Percentiles rank a stretch among this genome's conserved stretches.
Evolutionary conservation across 2,113 vertebrate genomes (phyloP).

Genomic region (cattle (Bos taurus)): ARS-UCD2.0 NC_037339.1:30159001-30159500

Average conservation of each 20-base stretch:
- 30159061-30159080: not conserved
- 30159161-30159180: not conserved
- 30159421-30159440: not conserved
- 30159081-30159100: not conserved
- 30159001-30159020: not conserved
- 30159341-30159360: not conserved
- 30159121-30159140: not conserved
- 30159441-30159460: not conserved
- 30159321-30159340: not conserved
- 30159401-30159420: not conserved
- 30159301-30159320: not conserved
- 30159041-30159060: not conserved
- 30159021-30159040: not conserved
- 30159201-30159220: not conserved
- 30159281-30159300: not conserved
- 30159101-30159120: not conserved
- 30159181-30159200: not conserved
- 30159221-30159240: not conserved
- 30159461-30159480: not conserved
- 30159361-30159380: not conserved
- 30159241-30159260: not conserved
- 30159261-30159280: not conserved
- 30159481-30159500: not conserved
- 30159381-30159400: not conserved
- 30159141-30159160: not conserved